phyloP scores from a whole-genome alignment of 2,888 invertebrate genomes.

The Euplexia lucipara region DNA sequence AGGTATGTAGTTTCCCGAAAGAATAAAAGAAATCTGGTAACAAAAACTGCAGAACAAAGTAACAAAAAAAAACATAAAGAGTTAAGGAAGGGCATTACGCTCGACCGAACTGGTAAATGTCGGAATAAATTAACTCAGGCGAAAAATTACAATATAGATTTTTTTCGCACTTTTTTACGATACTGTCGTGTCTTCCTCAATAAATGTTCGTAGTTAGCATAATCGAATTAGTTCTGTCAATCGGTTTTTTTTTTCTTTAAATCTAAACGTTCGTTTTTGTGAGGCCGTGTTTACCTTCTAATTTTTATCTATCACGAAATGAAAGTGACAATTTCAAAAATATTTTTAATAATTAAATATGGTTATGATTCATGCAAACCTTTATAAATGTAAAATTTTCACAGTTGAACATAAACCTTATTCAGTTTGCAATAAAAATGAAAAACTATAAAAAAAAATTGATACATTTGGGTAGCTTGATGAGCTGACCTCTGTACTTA shows the following conservation, averaged over 20 bases:
- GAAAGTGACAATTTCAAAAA: background rate
- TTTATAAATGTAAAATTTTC: no score
- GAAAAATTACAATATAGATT: conserved; percentile 24
- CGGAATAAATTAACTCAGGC: conserved; percentile 50
- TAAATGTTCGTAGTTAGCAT: conserved; percentile 2
- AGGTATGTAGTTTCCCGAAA: background rate
- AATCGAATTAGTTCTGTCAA: conserved; percentile 20
- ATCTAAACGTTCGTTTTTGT: no score
- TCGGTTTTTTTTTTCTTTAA: background rate
- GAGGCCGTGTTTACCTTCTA: no score
- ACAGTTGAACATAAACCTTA: no score
- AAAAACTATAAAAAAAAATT: no score
- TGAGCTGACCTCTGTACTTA: no score
- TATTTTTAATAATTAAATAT: no score
- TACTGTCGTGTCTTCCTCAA: conserved; percentile 29
- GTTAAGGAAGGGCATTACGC: conserved; percentile 47
- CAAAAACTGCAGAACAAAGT: no score
- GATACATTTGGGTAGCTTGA: no score
- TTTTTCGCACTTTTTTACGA: conserved; percentile 42
- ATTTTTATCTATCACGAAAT: conserved; percentile 62
- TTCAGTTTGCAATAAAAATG: no score
- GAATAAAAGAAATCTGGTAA: background rate
- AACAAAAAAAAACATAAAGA: conserved; percentile 29
- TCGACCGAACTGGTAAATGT: conserved; percentile 34
- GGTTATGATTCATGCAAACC: no score